These are phyloP conservation scores for Buceros bicornis DNA, from an alignment of 2,797 vertebrate species.

Conservation along the genomic window DNA sequence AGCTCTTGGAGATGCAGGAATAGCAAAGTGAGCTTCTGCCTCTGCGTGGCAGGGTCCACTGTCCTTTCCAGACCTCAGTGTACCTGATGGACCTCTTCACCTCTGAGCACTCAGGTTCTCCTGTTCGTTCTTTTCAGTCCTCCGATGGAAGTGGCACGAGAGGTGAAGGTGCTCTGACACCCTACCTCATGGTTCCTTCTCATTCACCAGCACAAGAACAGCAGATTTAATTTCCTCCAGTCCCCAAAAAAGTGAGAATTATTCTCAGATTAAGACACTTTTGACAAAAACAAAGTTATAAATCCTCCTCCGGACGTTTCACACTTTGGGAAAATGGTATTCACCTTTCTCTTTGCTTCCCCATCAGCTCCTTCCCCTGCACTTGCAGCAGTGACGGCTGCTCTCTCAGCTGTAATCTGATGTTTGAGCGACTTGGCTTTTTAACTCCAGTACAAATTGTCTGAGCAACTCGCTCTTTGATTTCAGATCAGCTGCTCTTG, in stretches of 20 bases:
- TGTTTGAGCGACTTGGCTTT: accelerated
- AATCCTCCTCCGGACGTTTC: neutral
- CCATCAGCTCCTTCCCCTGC: neutral
- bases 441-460: neutral
- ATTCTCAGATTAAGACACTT: neutral
- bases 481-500: neutral
- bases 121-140: neutral
- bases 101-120: neutral
- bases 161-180: neutral
- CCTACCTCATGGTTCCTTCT: neutral
- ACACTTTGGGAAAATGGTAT: neutral
- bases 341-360: neutral
- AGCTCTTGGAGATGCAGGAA: accelerated
- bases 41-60: accelerated
- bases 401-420: neutral
- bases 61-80: neutral
- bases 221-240: neutral
- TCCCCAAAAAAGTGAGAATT: neutral
- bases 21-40: neutral
- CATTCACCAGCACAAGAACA: neutral
- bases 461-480: neutral
- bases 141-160: accelerated
- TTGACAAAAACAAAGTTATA: neutral
- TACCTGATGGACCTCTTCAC: neutral
- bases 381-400: neutral